These are phyloP conservation scores for Caprella mutica DNA, from an alignment of 2,888 invertebrate species.

Conservation along the genomic window DNA sequence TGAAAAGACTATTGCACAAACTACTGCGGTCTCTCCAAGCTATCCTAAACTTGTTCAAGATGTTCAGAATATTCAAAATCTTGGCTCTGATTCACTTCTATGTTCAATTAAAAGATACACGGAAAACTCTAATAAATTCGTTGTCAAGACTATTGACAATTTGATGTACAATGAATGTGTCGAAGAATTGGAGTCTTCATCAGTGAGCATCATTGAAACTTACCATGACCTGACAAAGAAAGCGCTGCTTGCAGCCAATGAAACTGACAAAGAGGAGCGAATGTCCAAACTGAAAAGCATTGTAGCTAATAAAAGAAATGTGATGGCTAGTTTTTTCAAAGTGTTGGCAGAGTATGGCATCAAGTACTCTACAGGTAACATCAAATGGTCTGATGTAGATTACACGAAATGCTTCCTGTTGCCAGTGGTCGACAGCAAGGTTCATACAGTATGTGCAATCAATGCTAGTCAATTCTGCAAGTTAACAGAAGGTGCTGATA, in stretches of 20 bases:
- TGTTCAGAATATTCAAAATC: neutral
- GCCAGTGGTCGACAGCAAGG: conserved; percentile 52
- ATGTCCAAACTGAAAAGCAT: conserved; percentile 58
- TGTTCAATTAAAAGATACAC: neutral
- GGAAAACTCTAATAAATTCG: neutral
- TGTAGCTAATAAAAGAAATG: conserved; percentile 71
- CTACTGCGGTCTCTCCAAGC: neutral
- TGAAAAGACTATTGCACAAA: neutral
- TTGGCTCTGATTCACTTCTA: neutral
- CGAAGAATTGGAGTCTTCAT: conserved; percentile 50
- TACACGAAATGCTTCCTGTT: conserved; percentile 37
- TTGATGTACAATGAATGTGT: conserved; percentile 18
- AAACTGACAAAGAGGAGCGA: conserved; percentile 39
- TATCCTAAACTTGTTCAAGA: neutral
- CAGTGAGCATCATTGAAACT: conserved; percentile 55
- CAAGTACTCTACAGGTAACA: conserved; percentile 66
- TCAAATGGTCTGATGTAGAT: conserved; percentile 36
- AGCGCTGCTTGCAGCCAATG: conserved; percentile 11
- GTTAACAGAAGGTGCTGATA: conserved; percentile 60
- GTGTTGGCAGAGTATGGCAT: conserved; percentile 60
- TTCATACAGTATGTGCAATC: conserved; percentile 6
- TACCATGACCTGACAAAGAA: conserved; percentile 49
- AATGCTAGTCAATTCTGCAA: conserved; percentile 24
- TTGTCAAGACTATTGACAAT: neutral
- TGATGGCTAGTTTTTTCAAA: conserved; percentile 75